A percentile compares a stretch with the other conserved stretches of the same genome.
Evolutionary conservation across 2,113 vertebrate species (phyloP).

Genomic region (Sus scrofa): T2T-Sscrofa CM000820.6:121724501-121725000

Average conservation of each 20-base stretch:
- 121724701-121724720: background rate
- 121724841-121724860: background rate
- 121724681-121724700: background rate
- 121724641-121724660: background rate
- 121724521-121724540: background rate
- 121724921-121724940: background rate
- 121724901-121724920: background rate
- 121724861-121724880: background rate
- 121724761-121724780: background rate
- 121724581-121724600: conserved; percentile 33
- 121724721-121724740: background rate
- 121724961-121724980: background rate
- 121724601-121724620: background rate
- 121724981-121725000: background rate
- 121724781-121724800: background rate
- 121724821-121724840: background rate
- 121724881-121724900: background rate
- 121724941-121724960: background rate
- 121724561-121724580: background rate
- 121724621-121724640: background rate
- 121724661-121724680: background rate
- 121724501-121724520: conserved; percentile 48
- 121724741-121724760: background rate
- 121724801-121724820: background rate
- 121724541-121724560: conserved; percentile 3